Evolutionary conservation across 2,888 invertebrate species (phyloP).

Genomic region (Stenolophus ochropezus): DNA sequence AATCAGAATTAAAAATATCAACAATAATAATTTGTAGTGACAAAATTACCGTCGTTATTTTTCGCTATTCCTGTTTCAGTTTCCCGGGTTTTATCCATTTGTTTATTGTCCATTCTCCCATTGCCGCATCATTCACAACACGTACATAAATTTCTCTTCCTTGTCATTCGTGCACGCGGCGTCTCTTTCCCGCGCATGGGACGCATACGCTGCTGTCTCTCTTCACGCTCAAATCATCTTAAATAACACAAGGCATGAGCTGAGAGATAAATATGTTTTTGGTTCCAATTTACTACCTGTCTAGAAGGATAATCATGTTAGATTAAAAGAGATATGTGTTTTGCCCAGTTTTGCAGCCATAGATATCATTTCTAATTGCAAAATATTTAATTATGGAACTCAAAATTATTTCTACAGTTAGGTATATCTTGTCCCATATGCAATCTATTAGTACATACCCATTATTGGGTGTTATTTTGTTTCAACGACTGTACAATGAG

Average conservation of each 20-base stretch:
- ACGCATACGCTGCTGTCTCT: neutral
- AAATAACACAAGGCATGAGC: neutral
- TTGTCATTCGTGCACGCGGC: conserved; percentile 39
- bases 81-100: conserved; percentile 34
- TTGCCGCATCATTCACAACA: conserved; percentile 53
- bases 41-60: neutral
- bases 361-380: conserved; percentile 4
- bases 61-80: neutral
- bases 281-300: conserved; percentile 25
- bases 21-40: neutral
- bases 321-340: neutral
- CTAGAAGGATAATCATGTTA: neutral
- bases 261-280: conserved; percentile 15
- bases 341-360: neutral
- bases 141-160: conserved; percentile 55
- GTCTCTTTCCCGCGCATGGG: neutral
- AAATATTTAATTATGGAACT: too few species aligned
- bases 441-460: too few species aligned
- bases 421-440: too few species aligned
- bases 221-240: conserved; percentile 20
- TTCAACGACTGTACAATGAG: too few species aligned
- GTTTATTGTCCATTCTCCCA: conserved; percentile 54
- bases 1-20: neutral
- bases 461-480: too few species aligned
- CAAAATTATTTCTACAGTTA: too few species aligned